phyloP scores from a whole-genome alignment of 2,113 vertebrate genomes.

The Theristicus caerulescens region DNA sequence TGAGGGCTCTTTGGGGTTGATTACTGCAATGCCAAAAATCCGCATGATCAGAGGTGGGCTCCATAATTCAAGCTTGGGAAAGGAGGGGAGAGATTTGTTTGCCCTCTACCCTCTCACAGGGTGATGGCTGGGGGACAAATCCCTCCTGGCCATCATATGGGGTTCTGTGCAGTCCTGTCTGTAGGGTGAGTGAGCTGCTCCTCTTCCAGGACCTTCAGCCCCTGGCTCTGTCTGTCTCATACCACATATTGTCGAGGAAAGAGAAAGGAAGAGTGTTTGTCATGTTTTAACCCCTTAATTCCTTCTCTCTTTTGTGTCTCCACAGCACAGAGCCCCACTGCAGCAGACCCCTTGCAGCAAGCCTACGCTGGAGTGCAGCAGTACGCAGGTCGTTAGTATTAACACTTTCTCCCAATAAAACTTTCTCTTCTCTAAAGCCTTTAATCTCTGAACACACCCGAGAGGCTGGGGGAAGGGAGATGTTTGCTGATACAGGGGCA shows the following conservation, averaged over 20 bases:
- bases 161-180: background rate
- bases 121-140: background rate
- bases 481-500: background rate
- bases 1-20: background rate
- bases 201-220: background rate
- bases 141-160: background rate
- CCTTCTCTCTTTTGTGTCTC: conserved; percentile 71
- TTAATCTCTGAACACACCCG: background rate
- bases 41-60: background rate
- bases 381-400: conserved; percentile 99
- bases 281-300: conserved; percentile 14
- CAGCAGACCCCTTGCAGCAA: conserved; percentile 97
- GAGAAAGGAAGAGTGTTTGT: background rate
- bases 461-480: background rate
- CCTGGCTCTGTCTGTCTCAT: background rate
- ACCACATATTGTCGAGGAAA: background rate
- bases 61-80: background rate
- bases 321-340: conserved; percentile 97
- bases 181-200: background rate
- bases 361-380: conserved; percentile 99
- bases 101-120: background rate
- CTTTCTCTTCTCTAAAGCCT: conserved; percentile 26
- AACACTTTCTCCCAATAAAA: conserved; percentile 69
- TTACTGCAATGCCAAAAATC: background rate
- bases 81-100: background rate